A percentile compares a stretch with the other conserved stretches of the same genome.
Evolutionary conservation across 2,797 vertebrate species (phyloP).

Genomic region (Phalanger gymnotis): DNA sequence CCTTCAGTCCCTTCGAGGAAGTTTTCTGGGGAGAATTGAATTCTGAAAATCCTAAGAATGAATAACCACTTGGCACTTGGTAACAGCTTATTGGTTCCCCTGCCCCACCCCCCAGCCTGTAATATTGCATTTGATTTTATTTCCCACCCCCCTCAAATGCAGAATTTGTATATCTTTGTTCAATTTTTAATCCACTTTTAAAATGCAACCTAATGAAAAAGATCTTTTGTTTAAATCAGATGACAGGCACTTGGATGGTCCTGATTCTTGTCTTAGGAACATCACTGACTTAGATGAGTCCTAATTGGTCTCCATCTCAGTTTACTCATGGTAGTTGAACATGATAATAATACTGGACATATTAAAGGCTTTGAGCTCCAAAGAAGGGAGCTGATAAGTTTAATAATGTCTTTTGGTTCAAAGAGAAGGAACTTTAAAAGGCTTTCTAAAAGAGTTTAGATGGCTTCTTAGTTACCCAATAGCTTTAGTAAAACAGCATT

Average conservation of each 20-base stretch:
- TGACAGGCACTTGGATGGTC: conserved; percentile 14
- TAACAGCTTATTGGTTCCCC: conserved; percentile 49
- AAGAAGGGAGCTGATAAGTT: conserved; percentile 38
- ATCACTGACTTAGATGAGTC: conserved; percentile 3
- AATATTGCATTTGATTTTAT: conserved; percentile 41
- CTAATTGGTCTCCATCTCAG: not conserved
- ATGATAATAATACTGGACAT: not conserved
- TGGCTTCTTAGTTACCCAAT: conserved; percentile 32
- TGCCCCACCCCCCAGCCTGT: conserved; percentile 63
- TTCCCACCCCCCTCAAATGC: conserved; percentile 40
- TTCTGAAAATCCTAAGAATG: conserved; percentile 66
- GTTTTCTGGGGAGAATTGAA: not conserved
- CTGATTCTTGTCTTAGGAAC: conserved; percentile 23
- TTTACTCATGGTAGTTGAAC: conserved; percentile 24
- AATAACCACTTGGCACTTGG: conserved; percentile 63
- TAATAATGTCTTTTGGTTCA: conserved; percentile 42
- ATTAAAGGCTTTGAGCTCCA: not conserved
- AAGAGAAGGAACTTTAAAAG: conserved; percentile 47
- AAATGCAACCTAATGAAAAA: conserved; percentile 64
- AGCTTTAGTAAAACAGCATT: conserved; percentile 26
- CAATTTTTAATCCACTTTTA: conserved; percentile 62
- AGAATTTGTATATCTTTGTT: conserved; percentile 68
- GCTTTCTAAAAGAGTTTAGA: conserved; percentile 34
- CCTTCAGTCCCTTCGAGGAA: not conserved
- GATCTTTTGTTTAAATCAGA: conserved; percentile 22